phyloP scores from a whole-genome alignment of 1,140 invertebrate genomes.

The Sitophilus oryzae region DNA sequence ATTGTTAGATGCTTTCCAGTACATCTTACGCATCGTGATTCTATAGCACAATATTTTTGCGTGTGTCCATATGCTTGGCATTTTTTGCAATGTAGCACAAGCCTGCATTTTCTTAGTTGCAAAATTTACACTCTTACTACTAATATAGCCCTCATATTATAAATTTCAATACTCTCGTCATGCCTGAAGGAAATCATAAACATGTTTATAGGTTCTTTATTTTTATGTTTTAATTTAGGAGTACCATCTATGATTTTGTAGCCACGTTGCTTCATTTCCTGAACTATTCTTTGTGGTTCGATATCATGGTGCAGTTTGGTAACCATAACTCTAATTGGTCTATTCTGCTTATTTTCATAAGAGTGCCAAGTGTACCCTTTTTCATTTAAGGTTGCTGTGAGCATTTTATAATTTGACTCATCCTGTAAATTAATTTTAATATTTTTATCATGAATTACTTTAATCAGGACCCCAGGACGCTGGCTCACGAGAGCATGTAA shows the following conservation, averaged over 20 bases:
- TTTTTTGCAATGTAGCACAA: slow-evolving; percentile 15
- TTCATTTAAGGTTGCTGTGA: slow-evolving; percentile 13
- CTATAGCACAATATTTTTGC: slow-evolving; percentile 12
- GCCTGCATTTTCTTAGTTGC: slow-evolving; percentile 15
- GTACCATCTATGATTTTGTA: slow-evolving; percentile 15
- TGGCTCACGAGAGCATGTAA: slow-evolving; percentile 9
- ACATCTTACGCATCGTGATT: no score
- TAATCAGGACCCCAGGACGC: slow-evolving; percentile 2
- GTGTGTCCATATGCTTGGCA: slow-evolving; percentile 20
- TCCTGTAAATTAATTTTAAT: slow-evolving; percentile 19
- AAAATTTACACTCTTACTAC: slow-evolving; percentile 14
- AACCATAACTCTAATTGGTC: slow-evolving; percentile 16
- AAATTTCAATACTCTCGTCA: slow-evolving; percentile 12
- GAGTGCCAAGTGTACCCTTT: slow-evolving; percentile 16
- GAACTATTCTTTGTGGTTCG: slow-evolving; percentile 8
- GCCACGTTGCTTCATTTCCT: slow-evolving; percentile 3
- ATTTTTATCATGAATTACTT: slow-evolving; percentile 7
- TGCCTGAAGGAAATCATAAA: slow-evolving; percentile 20
- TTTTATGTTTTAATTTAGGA: slow-evolving; percentile 23
- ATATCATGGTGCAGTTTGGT: slow-evolving; percentile 12
- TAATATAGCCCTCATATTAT: slow-evolving; percentile 10
- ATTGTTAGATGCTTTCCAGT: slow-evolving; percentile 34
- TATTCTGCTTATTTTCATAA: slow-evolving; percentile 22
- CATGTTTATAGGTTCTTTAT: slow-evolving; percentile 22
- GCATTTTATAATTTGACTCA: slow-evolving; percentile 4